A percentile compares a stretch with the other conserved stretches of the same genome.
These are phyloP conservation scores for Schizopygopsis malacanthus DNA, from an alignment of 2,797 vertebrate species.

Conservation along the genomic window DNA sequence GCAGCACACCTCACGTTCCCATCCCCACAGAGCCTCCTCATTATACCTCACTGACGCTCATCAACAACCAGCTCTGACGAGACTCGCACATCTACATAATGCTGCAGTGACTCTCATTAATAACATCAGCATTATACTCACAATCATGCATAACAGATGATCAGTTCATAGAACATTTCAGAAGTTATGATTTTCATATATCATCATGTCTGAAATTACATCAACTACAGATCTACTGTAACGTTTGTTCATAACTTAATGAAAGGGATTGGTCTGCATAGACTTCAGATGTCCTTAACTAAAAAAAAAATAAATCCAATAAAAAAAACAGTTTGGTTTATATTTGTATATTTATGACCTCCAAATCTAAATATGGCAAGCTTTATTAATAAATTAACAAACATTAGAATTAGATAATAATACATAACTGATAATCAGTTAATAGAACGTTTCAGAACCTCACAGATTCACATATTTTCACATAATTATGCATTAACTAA, in stretches of 20 bases:
- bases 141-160: background rate
- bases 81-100: background rate
- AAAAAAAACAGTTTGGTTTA: too few species aligned
- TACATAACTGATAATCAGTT: background rate
- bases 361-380: background rate
- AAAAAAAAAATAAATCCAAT: background rate
- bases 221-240: background rate
- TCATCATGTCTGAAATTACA: background rate
- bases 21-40: background rate
- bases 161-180: background rate
- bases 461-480: background rate
- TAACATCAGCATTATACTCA: background rate
- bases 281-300: background rate
- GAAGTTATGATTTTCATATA: background rate
- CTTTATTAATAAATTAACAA: background rate
- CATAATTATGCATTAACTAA: background rate
- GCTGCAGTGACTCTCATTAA: background rate
- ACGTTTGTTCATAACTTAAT: background rate
- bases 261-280: background rate
- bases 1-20: conserved; percentile 63
- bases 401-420: background rate
- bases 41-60: background rate
- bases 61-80: background rate
- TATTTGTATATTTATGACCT: background rate
- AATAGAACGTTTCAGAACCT: background rate